Evolutionary conservation across 2,113 vertebrate genomes (phyloP), one percentile per base, ranked within the genome.

Genomic region (Hypanus sabinus): DNA sequence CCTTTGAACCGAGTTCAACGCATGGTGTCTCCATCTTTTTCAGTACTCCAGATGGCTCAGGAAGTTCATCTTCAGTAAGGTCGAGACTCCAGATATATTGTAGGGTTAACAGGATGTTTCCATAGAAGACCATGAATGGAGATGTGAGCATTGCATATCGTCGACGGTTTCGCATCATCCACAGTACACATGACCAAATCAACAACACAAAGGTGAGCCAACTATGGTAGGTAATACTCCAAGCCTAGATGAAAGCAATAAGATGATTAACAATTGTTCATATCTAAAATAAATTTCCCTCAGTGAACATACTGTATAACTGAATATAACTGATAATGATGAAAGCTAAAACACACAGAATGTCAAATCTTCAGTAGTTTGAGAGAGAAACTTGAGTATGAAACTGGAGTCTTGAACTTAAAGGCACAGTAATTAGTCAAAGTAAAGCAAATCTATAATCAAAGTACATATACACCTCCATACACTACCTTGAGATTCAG

Each of bases 161-260:
- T 94, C 99, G 96, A 81, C 98, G 95, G 95, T 99, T 97, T 55
- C 98, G 97, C 94, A 99, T 97, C 99, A 99, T 99, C 99, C 99
- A 99, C 85, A 99, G 94, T 0, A 96, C 96, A 90, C 99, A 99
- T 0, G 99, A 99, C 99, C 99, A 99, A 88, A 99, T 98, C 94
- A 99, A 95, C 79, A 99, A 97, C 77, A 99, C 98, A 57, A 99
- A 99, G 1, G 99, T 99, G 95, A 99, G 94, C 99, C 99, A 99
- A 96, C 98, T 99, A 95, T 99, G 98, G n/a, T 99, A 99, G 0
- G 99, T 99, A 96, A 99, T 99, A 95, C 99, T 99, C 99, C 99
- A 99, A 0, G 97, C 98, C 99, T 99, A 95, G 62, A 33, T 10
- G 94, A 94, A 93, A 27, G 94, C 36, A 94, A 11, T 6, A 14